phyloP scores from a whole-genome alignment of 2,888 invertebrate genomes.

The Unio pictorum region DNA sequence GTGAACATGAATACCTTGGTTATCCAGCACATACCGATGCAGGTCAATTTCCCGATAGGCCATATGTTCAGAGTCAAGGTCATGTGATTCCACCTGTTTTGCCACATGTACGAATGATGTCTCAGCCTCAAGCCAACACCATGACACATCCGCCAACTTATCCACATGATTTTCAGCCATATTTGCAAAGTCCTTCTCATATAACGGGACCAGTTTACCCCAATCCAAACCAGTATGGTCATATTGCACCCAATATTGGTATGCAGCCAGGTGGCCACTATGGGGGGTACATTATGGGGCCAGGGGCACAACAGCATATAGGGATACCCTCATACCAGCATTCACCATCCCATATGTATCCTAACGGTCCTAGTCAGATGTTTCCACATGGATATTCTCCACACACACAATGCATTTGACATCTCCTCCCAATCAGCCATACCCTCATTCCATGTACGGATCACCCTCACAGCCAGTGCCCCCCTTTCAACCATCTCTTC shows the following conservation, averaged over 20 bases:
- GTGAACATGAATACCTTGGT: conserved; percentile 11
- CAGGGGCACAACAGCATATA: conserved; percentile 18
- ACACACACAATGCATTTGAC: conserved; percentile 19
- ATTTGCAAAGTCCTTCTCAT: too few species aligned
- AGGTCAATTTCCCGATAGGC: too few species aligned
- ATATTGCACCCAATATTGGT: conserved; percentile 20
- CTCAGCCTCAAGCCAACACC: too few species aligned
- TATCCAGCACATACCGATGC: conserved; percentile 25
- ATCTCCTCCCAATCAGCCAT: conserved; percentile 25
- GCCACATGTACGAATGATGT: too few species aligned
- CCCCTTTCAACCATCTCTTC: conserved; percentile 4
- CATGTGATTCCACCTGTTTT: too few species aligned
- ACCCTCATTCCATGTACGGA: conserved; percentile 18
- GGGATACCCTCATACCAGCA: conserved; percentile 33
- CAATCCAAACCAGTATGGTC: conserved; percentile 36
- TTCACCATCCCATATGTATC: conserved; percentile 16
- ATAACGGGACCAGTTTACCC: conserved; percentile 31
- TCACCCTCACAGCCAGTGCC: conserved; percentile 10
- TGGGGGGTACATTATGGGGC: conserved; percentile 36
- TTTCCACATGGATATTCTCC: conserved; percentile 5
- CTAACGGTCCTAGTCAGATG: background rate
- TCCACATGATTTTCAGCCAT: too few species aligned
- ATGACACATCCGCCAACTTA: too few species aligned
- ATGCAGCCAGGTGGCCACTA: conserved; percentile 32
- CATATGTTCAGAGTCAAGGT: too few species aligned